Evolutionary conservation across 2,797 vertebrate genomes (phyloP).

Genomic region (Hoplostethus atlanticus): DNA sequence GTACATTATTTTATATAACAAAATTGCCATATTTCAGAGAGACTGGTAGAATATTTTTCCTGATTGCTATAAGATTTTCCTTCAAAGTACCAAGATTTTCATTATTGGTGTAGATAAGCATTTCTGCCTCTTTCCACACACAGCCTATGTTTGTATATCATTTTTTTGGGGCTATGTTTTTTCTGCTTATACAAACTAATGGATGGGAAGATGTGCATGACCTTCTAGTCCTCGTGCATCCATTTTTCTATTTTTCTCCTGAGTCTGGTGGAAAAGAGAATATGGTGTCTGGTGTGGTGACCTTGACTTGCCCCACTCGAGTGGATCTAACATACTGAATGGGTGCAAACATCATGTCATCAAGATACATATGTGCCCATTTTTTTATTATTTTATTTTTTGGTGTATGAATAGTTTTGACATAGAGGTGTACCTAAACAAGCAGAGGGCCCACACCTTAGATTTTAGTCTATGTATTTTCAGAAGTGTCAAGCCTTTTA

Average conservation of each 20-base stretch:
- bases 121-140: background rate
- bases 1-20: background rate
- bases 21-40: too few relatives aligned
- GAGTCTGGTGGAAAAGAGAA: slow-evolving; percentile 14
- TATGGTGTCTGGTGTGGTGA: slow-evolving; percentile 34
- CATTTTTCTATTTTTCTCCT: background rate
- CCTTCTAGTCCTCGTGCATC: background rate
- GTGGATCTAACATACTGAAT: slow-evolving; percentile 4
- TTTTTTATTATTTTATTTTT: background rate
- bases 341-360: slow-evolving; percentile 17
- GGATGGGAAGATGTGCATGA: background rate
- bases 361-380: background rate
- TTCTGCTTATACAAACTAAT: background rate
- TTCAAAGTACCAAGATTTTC: background rate
- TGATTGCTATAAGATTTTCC: background rate
- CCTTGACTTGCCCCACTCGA: slow-evolving; percentile 36
- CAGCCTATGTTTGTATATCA: background rate
- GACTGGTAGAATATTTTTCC: background rate
- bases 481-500: slow-evolving; percentile 39
- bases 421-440: background rate
- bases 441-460: slow-evolving; percentile 34
- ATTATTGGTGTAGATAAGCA: slow-evolving; percentile 48
- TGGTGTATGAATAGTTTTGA: background rate
- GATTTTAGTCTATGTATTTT: slow-evolving; percentile 21
- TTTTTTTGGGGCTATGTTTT: background rate